These are phyloP conservation scores for Parelbella ahira DNA, from an alignment of 2,888 invertebrate genomes.

Conservation along the genomic window DNA sequence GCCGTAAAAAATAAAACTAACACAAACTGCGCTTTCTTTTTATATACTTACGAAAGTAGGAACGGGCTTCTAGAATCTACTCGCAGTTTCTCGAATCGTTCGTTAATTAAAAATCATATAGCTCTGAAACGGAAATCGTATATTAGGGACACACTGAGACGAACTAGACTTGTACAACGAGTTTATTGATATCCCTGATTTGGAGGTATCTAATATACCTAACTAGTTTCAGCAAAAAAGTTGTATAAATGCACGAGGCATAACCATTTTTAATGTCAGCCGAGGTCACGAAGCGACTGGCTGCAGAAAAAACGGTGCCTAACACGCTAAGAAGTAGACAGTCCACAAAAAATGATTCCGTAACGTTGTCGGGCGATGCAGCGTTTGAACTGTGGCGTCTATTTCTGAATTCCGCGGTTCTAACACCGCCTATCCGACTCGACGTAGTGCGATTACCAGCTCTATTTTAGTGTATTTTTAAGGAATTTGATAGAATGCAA, in stretches of 20 bases:
- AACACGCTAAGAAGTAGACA: slow-evolving; percentile 67
- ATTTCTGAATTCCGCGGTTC: slow-evolving; percentile 32
- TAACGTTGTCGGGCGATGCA: slow-evolving; percentile 39
- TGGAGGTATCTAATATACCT: slow-evolving; percentile 28
- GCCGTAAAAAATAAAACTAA: too few species aligned
- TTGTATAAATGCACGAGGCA: slow-evolving; percentile 55
- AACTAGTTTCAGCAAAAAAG: slow-evolving; percentile 39
- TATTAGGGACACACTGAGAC: too few species aligned
- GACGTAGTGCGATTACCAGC: too few species aligned
- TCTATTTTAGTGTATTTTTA: too few species aligned
- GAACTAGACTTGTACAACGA: too few species aligned
- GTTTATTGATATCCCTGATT: slow-evolving; percentile 26
- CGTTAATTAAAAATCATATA: too few species aligned
- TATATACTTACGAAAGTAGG: too few species aligned
- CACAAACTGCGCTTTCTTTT: too few species aligned
- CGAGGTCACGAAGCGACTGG: slow-evolving; percentile 68
- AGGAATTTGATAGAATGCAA: too few species aligned
- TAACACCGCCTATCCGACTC: slow-evolving; percentile 29
- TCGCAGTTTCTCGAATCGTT: too few species aligned
- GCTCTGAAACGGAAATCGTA: too few species aligned
- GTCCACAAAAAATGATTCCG: slow-evolving; percentile 62
- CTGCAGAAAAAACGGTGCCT: slow-evolving; percentile 58
- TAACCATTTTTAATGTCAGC: slow-evolving; percentile 67
- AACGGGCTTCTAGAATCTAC: too few species aligned
- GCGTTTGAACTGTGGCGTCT: slow-evolving; percentile 35